Base-by-base conservation (phyloP, 1,140 invertebrate species). In the Stenopsyche tienmushanensis region DNA sequence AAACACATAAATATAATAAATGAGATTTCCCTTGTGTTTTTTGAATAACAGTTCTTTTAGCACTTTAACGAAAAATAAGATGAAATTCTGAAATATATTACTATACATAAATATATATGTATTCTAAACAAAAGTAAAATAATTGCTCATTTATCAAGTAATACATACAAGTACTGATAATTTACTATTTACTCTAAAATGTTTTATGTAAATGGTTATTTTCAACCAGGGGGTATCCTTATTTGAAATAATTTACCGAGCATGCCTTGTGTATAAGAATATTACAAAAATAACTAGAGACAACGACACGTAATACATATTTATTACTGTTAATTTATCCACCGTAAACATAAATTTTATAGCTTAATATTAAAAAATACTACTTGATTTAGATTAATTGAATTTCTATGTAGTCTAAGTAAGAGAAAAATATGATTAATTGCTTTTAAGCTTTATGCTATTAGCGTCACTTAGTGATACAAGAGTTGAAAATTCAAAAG, bases 391-490 rank as follows among this genome's bases (percentile, higher is more conserved):
- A 65, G 63, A 58, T 62, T 60, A 62, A 65, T 65, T 62, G 53
- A 69, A 65, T 69, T 69, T 65, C 58, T 65, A 69, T 65, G 67
- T 50, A 34, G 60, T 52, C 50, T 65, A 64, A 34, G 13, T 62
- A 59, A 62, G 63, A 59, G 25, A 53, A 57, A 57, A 65, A 62
- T 41, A 54, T 62, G 45, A 69, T 45, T 66, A 49, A 62, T 70
- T 70, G 69, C 69, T 71, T 71, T 18, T 71, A 71, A 71, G 69
- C 69, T 71, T 70, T 65, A 64, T 67, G 69, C 69, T 65, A 78
- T 81, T 80, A 80, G 78, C 78, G 78, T 79, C 79, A 79, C 77
- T 72, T 80, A 80, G 78, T 77, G 76, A 77, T 78, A 64, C 53
- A 79, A 78, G 74, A 75, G 74, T 77, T 76, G 75, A 79, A 78